Evolutionary conservation across 2,888 invertebrate genomes (phyloP).

Genomic region (Phytoseiulus persimilis): DNA sequence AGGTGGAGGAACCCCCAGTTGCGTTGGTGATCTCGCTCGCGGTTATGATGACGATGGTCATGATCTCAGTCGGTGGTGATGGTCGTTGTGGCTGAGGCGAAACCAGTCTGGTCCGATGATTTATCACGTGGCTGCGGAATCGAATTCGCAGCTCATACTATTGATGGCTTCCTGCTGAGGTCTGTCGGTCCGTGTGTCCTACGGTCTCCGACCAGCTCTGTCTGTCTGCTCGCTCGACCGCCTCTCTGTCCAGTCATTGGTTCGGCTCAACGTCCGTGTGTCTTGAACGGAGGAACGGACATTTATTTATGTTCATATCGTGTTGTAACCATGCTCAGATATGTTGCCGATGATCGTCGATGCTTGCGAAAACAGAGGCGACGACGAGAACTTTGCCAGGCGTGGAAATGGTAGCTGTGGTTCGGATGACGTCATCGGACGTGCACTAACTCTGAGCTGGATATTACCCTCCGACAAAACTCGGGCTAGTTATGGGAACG

Average conservation of each 20-base stretch:
- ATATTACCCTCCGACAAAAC: background rate
- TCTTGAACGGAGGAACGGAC: background rate
- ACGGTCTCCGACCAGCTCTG: too few species aligned
- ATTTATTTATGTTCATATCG: background rate
- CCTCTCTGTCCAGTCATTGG: background rate
- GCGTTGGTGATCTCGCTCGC: background rate
- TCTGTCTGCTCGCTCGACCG: background rate
- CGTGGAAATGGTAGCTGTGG: background rate
- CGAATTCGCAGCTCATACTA: constrained; percentile 5
- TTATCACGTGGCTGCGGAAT: background rate
- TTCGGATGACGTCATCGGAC: background rate
- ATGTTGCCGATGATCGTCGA: background rate
- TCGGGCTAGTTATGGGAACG: background rate
- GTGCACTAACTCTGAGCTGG: background rate
- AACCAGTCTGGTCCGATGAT: background rate
- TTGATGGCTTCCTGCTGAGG: background rate
- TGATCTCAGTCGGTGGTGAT: background rate
- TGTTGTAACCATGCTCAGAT: background rate
- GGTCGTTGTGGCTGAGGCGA: background rate
- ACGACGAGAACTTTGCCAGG: background rate
- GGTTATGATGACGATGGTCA: background rate
- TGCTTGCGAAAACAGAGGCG: background rate
- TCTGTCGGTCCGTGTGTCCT: background rate
- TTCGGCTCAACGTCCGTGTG: background rate
- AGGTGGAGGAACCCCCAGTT: background rate